phyloP scores from a whole-genome alignment of 2,113 vertebrate species.

The Sisor rabdophorus region DNA sequence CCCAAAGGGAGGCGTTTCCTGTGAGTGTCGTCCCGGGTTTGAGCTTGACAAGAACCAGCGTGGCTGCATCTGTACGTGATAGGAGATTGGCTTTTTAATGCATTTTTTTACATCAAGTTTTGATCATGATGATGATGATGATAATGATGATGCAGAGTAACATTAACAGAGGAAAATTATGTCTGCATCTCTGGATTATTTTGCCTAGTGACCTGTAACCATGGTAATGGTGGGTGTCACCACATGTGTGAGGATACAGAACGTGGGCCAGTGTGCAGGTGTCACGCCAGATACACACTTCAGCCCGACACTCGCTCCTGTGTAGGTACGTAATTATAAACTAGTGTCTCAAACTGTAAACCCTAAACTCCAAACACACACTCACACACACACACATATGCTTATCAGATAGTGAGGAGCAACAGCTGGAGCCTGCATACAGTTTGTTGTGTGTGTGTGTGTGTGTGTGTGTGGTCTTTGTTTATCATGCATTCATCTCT shows the following conservation, averaged over 20 bases:
- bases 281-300: slow-evolving; percentile 84
- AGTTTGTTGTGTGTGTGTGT: slow-evolving; percentile 40
- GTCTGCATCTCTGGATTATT: slow-evolving; percentile 15
- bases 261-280: slow-evolving; percentile 83
- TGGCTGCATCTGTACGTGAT: slow-evolving; percentile 86
- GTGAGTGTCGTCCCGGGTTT: slow-evolving; percentile 94
- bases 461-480: slow-evolving; percentile 55
- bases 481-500: slow-evolving; percentile 51
- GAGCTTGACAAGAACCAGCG: slow-evolving; percentile 91
- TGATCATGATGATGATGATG: neutral
- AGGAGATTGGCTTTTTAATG: neutral
- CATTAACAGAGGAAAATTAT: neutral
- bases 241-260: slow-evolving; percentile 91
- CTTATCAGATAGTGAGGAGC: slow-evolving; percentile 52
- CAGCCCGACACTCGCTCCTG: slow-evolving; percentile 84
- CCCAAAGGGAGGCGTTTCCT: slow-evolving; percentile 85
- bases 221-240: slow-evolving; percentile 96
- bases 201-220: slow-evolving; percentile 89
- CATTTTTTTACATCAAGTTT: neutral
- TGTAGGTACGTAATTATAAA: slow-evolving; percentile 74
- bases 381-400: slow-evolving; percentile 5
- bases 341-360: slow-evolving; percentile 12
- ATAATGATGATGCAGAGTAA: neutral
- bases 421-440: slow-evolving; percentile 47
- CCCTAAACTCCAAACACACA: slow-evolving; percentile 37